phyloP scores from a whole-genome alignment of 2,888 invertebrate species.

The Celastrina argiolus region DNA sequence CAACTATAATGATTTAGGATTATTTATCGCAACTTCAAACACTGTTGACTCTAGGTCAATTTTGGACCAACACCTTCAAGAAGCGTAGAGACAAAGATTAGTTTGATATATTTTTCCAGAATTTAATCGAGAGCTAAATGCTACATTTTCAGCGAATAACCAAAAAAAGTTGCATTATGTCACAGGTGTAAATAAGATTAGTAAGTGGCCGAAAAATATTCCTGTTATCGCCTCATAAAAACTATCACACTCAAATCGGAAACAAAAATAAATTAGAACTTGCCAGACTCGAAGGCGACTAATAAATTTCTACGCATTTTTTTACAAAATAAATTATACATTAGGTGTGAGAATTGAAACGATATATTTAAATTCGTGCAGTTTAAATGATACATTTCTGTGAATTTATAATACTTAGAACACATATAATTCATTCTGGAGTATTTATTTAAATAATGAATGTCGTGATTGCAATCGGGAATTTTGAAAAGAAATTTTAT shows the following conservation, averaged over 20 bases:
- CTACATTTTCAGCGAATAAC: background rate
- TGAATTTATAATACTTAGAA: slow-evolving; percentile 22
- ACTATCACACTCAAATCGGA: background rate
- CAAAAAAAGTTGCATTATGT: background rate
- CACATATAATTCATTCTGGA: slow-evolving; percentile 7
- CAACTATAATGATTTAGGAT: too few relatives aligned
- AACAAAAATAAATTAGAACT: slow-evolving; percentile 23
- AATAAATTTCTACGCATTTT: slow-evolving; percentile 21
- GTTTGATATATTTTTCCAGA: too few relatives aligned
- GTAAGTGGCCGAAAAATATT: background rate
- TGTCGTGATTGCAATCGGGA: background rate
- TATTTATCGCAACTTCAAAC: too few relatives aligned
- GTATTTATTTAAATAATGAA: background rate
- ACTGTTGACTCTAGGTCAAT: too few relatives aligned
- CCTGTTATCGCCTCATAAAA: background rate
- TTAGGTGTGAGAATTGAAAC: slow-evolving; percentile 16
- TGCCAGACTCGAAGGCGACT: slow-evolving; percentile 24
- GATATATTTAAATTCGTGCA: slow-evolving; percentile 17
- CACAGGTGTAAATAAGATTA: background rate
- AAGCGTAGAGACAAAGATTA: too few relatives aligned
- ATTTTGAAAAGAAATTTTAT: background rate
- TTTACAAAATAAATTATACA: slow-evolving; percentile 24
- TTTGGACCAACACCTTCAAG: too few relatives aligned
- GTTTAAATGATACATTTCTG: slow-evolving; percentile 19
- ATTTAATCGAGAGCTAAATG: background rate